Evolutionary conservation across 2,113 vertebrate species (phyloP).

Genomic region (Nothocercus julius): DNA sequence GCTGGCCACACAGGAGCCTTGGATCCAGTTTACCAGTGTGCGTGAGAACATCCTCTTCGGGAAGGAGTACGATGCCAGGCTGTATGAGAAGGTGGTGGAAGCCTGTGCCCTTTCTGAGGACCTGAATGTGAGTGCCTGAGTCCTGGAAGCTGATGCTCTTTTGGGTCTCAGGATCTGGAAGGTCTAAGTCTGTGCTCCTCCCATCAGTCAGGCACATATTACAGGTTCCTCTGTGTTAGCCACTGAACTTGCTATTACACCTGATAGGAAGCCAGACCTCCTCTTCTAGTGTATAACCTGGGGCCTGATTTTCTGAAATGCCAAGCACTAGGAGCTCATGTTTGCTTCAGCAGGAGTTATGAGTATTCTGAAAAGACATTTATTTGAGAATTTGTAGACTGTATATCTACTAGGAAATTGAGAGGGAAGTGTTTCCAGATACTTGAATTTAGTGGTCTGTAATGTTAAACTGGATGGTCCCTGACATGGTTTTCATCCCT

Average conservation of each 20-base stretch:
- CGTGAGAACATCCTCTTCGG: conserved; percentile 95
- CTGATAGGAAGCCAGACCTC: not conserved
- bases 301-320: not conserved
- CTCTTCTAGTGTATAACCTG: not conserved
- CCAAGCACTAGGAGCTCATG: not conserved
- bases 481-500: not conserved
- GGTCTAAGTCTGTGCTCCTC: not conserved
- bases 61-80: conserved; percentile 80
- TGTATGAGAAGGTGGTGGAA: conserved; percentile 87
- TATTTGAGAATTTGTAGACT: not conserved
- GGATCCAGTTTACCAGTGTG: conserved; percentile 95
- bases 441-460: not conserved
- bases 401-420: not conserved
- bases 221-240: not conserved
- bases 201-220: not conserved
- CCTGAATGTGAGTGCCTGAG: conserved; percentile 82
- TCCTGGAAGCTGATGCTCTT: not conserved
- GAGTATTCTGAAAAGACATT: not conserved
- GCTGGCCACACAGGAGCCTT: conserved; percentile 90
- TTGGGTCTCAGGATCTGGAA: not conserved
- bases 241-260: not conserved
- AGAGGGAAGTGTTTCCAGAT: not conserved
- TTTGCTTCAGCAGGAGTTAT: not conserved
- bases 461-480: not conserved
- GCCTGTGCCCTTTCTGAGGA: conserved; percentile 92